These are phyloP conservation scores for Nomada goodeniana DNA, from an alignment of 2,888 invertebrate genomes.

Conservation along the genomic window DNA sequence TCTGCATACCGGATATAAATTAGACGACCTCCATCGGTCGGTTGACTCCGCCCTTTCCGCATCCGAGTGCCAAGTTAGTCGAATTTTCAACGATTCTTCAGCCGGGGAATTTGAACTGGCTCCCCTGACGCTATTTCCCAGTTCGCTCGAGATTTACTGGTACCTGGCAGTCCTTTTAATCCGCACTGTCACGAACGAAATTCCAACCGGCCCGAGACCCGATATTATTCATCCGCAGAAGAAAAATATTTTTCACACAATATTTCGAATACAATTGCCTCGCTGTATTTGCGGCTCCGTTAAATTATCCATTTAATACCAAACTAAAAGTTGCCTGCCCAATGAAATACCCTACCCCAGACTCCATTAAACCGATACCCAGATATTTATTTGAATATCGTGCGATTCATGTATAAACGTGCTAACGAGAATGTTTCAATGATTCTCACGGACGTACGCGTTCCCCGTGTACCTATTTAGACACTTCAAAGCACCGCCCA, in stretches of 20 bases:
- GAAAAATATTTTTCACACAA: background rate
- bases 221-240: background rate
- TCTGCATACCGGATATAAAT: slow-evolving; percentile 71
- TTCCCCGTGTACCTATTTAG: background rate
- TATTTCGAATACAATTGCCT: background rate
- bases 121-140: slow-evolving; percentile 61
- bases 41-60: slow-evolving; percentile 75
- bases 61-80: slow-evolving; percentile 74
- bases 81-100: slow-evolving; percentile 75
- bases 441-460: too few species aligned
- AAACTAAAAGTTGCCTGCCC: too few species aligned
- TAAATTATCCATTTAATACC: too few species aligned
- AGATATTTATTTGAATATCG: too few species aligned
- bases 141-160: slow-evolving; percentile 65
- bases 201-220: slow-evolving; percentile 18
- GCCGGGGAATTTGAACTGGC: slow-evolving; percentile 67
- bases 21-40: slow-evolving; percentile 70
- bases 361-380: too few species aligned
- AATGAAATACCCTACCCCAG: too few species aligned
- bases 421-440: too few species aligned
- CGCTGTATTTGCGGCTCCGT: background rate
- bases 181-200: slow-evolving; percentile 44
- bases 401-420: too few species aligned
- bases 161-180: slow-evolving; percentile 45
- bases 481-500: background rate